Base-by-base conservation (phyloP, 2,113 vertebrate genomes). In the Leptodactylus fuscus region DNA sequence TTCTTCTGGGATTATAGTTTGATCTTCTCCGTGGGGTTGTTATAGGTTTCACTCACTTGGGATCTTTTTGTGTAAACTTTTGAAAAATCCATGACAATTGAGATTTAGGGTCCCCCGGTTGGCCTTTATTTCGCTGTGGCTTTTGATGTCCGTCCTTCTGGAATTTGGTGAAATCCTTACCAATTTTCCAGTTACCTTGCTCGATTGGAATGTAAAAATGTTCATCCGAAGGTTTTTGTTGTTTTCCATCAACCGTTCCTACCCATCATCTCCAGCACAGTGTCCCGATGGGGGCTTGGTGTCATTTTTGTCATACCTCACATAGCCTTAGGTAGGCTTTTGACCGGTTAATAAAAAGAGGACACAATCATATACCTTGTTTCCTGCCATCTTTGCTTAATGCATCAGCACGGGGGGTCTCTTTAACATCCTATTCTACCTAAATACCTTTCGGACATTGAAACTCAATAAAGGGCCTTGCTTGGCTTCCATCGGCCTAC, bases 401-500 rank as follows among this genome's bases (percentile, higher is more conserved):
- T 95, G 92, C 88, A 88, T 86, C 85, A 92, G 89, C 88, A 86
- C 90, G 90, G 93, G 94, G 91, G 91, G 92, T 90, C 91, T 95
- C 88, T 91, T 94, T 94, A 94, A 94, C 93, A 94, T 93, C 91
- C 91, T 92, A 93, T 93, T 91, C 92, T 93, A 94, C 94, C 94
- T 94, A 95, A 95, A 95, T 95, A 97, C 96, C 96, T 97, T 95
- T 97, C 94, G 92, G 95, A 96, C 94, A 94, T 94, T 93, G 94
- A 93, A 94, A 95, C 94, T 93, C 95, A 95, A 95, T 94, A 95
- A 96, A 94, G 91, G 91, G 91, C 93, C 92, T 94, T 93, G 91
- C 93, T 93, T 94, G 92, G 93, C 95, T 95, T 96, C 95, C 93
- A 97, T 97, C 96, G 95, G 95, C 96, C 95, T 96, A 95, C 96